phyloP scores from a whole-genome alignment of 2,113 vertebrate genomes.

The Athene noctua region DNA sequence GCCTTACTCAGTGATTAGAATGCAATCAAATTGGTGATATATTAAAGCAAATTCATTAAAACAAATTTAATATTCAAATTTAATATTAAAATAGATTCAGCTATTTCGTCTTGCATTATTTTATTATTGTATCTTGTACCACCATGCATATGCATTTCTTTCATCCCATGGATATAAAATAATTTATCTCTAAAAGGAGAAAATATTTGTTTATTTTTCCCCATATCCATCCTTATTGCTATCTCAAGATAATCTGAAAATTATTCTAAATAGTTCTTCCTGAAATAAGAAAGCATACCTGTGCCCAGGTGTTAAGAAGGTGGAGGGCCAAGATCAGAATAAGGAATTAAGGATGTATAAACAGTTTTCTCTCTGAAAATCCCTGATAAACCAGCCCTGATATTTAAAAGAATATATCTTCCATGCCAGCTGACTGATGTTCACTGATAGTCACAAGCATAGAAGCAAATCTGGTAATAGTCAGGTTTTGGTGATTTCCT shows the following conservation, averaged over 20 bases:
- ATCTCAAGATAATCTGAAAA: neutral
- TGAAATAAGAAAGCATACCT: neutral
- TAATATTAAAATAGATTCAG: neutral
- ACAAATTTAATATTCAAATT: neutral
- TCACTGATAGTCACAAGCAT: neutral
- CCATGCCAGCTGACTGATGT: neutral
- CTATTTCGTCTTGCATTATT: neutral
- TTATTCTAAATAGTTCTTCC: neutral
- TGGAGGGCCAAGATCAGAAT: neutral
- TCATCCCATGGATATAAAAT: neutral
- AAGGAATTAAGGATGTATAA: neutral
- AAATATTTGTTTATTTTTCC: neutral
- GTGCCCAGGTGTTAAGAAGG: neutral
- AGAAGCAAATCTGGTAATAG: conserved; percentile 33
- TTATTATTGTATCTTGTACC: neutral
- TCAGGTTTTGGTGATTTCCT: neutral
- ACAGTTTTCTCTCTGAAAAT: neutral
- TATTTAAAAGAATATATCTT: neutral
- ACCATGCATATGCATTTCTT: neutral
- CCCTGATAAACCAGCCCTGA: neutral
- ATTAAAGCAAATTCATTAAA: neutral
- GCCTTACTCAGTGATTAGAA: neutral
- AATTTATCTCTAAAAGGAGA: neutral
- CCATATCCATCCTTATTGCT: neutral
- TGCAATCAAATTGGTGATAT: neutral